These are phyloP conservation scores for Ectobius pallidus DNA, from an alignment of 2,888 invertebrate species.

Conservation along the genomic window DNA sequence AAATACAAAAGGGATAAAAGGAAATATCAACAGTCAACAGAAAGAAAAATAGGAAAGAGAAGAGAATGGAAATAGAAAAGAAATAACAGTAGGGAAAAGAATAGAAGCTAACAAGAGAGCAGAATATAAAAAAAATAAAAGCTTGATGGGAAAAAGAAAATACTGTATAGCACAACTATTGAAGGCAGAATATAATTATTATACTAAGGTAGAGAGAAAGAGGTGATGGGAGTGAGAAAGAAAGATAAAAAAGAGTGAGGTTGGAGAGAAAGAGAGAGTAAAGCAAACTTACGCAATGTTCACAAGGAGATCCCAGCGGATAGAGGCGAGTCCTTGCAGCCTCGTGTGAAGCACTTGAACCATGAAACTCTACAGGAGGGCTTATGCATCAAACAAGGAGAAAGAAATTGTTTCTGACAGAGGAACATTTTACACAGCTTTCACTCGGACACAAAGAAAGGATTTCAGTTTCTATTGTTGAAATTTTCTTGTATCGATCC, in stretches of 20 bases:
- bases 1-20: background rate
- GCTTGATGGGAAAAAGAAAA: background rate
- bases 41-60: background rate
- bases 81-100: background rate
- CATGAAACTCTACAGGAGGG: too few relatives aligned
- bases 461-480: too few relatives aligned
- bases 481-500: too few relatives aligned
- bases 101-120: background rate
- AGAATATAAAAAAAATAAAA: background rate
- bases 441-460: too few relatives aligned
- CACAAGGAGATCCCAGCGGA: too few relatives aligned
- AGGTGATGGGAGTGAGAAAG: background rate
- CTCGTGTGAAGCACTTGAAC: too few relatives aligned
- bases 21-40: background rate
- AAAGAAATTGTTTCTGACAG: too few relatives aligned
- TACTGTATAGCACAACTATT: too few relatives aligned
- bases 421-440: too few relatives aligned
- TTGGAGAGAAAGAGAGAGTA: background rate
- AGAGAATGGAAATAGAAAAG: background rate
- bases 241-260: background rate
- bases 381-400: too few relatives aligned
- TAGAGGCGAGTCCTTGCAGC: too few relatives aligned
- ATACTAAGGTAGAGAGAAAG: background rate
- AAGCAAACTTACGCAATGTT: too few relatives aligned
- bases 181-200: background rate